These are phyloP conservation scores for Protosalanx chinensis DNA, from an alignment of 2,797 vertebrate genomes.

Conservation along the genomic window DNA sequence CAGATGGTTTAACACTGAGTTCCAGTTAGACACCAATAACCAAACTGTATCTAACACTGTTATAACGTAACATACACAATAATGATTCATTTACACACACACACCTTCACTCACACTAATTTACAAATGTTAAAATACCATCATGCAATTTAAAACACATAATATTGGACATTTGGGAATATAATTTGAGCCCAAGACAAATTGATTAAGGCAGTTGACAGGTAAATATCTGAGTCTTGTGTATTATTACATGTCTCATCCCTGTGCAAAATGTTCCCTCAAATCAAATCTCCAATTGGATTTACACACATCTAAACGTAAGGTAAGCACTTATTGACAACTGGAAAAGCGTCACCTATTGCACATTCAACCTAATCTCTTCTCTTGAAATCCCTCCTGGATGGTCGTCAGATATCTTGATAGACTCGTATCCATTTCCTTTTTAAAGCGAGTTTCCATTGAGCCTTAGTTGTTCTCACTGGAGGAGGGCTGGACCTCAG, in stretches of 20 bases:
- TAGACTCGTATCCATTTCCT: conserved; percentile 8
- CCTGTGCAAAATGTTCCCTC: background rate
- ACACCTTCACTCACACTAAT: too few relatives aligned
- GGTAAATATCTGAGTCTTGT: conserved; percentile 25
- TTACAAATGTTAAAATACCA: conserved; percentile 15
- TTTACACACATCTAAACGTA: conserved; percentile 47
- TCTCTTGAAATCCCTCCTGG: conserved; percentile 32
- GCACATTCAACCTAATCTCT: conserved; percentile 54
- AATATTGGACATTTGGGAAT: conserved; percentile 38
- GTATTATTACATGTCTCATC: conserved; percentile 9
- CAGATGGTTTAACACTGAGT: conserved; percentile 27
- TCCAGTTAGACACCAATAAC: conserved; percentile 25
- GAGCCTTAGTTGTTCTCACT: conserved; percentile 63
- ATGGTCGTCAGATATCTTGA: conserved; percentile 33
- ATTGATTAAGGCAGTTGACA: conserved; percentile 67
- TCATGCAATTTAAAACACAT: conserved; percentile 34
- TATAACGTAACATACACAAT: background rate
- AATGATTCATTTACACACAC: conserved; percentile 15
- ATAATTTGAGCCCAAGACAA: conserved; percentile 65
- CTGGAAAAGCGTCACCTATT: conserved; percentile 59
- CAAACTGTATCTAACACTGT: conserved; percentile 56
- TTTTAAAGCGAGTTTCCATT: conserved; percentile 27
- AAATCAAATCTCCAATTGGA: conserved; percentile 31
- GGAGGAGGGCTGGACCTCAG: conserved; percentile 53
- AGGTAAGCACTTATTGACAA: conserved; percentile 45